These are phyloP conservation scores for Scartelaos histophorus DNA, from an alignment of 2,113 vertebrate genomes.

Conservation along the genomic window DNA sequence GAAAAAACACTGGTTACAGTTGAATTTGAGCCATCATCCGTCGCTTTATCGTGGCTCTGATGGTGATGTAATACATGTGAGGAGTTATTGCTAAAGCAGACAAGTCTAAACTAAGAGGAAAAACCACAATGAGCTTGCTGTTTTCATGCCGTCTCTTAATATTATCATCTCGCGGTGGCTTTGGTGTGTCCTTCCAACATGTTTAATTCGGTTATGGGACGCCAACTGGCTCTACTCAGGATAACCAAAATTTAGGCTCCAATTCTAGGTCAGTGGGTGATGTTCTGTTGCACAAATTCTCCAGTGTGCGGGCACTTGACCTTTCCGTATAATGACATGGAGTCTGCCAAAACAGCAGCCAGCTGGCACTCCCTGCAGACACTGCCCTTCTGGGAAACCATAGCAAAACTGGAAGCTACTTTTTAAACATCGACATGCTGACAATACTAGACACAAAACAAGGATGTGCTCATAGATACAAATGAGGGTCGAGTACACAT, in stretches of 20 bases:
- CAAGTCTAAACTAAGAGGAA: constrained; percentile 54
- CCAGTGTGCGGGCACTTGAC: constrained; percentile 59
- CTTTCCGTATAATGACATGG: constrained; percentile 59
- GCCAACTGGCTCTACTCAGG: constrained; percentile 54
- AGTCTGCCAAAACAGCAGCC: constrained; percentile 56
- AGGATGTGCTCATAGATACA: constrained; percentile 1
- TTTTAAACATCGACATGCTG: constrained; percentile 21
- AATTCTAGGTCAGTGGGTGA: constrained; percentile 71
- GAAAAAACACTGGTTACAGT: constrained; percentile 25
- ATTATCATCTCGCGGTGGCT: constrained; percentile 55
- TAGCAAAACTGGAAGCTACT: constrained; percentile 43
- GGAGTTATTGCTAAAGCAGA: constrained; percentile 60
- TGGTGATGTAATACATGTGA: constrained; percentile 61
- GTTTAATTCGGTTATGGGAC: constrained; percentile 43
- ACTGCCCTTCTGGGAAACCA: constrained; percentile 67
- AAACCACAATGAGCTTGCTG: constrained; percentile 66
- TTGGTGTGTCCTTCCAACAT: constrained; percentile 44
- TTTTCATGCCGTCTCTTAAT: constrained; percentile 59
- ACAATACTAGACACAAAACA: constrained; percentile 16
- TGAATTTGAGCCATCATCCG: constrained; percentile 45
- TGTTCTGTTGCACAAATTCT: constrained; percentile 42
- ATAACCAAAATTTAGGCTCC: constrained; percentile 56
- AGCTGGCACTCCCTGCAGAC: constrained; percentile 61
- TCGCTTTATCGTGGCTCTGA: constrained; percentile 40
- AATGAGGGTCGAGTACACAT: neutral